Conservation (phyloP, 30 jellyfish, hydroid and myxozoan genomes). For the Nemopilema nomurai region DNA sequence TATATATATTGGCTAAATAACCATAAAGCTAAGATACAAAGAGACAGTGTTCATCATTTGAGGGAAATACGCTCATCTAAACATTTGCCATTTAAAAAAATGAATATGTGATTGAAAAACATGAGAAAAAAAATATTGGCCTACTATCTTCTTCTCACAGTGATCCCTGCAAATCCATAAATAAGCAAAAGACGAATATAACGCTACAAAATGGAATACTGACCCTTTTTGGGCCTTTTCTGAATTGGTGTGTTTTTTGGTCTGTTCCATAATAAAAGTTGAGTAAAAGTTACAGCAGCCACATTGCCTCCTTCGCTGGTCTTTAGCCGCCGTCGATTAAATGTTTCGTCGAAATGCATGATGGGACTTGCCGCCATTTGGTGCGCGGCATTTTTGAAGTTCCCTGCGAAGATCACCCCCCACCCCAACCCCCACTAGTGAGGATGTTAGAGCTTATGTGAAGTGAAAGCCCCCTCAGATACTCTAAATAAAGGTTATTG, state of each 20-base stretch:
- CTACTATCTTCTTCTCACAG: background rate
- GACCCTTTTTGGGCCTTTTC: background rate
- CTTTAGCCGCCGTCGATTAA: background rate
- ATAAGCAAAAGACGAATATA: background rate
- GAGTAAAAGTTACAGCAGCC: background rate
- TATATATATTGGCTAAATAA: no score
- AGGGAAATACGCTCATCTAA: no score
- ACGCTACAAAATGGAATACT: background rate
- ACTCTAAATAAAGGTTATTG: no score
- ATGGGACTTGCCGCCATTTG: background rate
- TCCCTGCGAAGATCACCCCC: no score
- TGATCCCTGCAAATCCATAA: background rate
- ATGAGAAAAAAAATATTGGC: background rate
- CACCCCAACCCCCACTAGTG: no score
- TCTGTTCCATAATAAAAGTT: background rate
- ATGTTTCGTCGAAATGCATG: background rate
- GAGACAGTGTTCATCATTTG: no score
- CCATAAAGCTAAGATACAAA: no score
- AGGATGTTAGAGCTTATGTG: no score
- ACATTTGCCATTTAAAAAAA: no score
- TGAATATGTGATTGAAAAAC: background rate
- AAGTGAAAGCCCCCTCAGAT: no score
- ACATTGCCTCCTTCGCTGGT: background rate
- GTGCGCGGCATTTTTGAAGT: no score
- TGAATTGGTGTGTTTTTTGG: background rate